Percentiles rank a stretch among this genome's conserved stretches.
phyloP scores from a whole-genome alignment of 2,797 vertebrate genomes.

The Melanotaenia boesemani region DNA sequence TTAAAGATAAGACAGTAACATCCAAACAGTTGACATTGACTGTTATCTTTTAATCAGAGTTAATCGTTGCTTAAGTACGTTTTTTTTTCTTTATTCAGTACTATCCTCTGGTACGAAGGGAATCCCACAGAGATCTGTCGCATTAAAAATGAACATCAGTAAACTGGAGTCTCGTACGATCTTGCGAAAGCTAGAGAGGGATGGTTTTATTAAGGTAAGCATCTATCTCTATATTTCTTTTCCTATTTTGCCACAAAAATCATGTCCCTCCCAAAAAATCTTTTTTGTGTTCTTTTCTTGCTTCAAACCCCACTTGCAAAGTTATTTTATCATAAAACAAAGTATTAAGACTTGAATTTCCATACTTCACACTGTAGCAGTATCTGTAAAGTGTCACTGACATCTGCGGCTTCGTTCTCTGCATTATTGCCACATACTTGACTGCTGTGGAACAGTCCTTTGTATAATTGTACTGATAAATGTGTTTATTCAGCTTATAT shows the following conservation, averaged over 20 bases:
- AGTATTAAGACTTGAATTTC: no score
- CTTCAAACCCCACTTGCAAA: no score
- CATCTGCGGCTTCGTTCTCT: no score
- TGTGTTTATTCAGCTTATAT: background rate
- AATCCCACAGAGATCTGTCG: conserved; percentile 87
- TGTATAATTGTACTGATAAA: background rate
- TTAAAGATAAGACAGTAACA: background rate
- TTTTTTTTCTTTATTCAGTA: conserved; percentile 79
- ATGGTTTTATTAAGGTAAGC: conserved; percentile 90
- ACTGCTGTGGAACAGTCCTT: no score
- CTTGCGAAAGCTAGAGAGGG: conserved; percentile 89
- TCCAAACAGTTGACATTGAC: background rate
- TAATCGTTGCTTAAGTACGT: background rate
- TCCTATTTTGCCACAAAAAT: background rate
- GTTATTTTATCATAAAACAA: no score
- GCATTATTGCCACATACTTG: no score
- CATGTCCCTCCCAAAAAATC: no score
- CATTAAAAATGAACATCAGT: conserved; percentile 89
- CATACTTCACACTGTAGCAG: no score
- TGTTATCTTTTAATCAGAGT: background rate
- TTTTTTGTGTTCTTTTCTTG: no score
- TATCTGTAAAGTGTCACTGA: no score
- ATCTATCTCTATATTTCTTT: background rate
- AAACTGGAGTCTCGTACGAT: conserved; percentile 94
- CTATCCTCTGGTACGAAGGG: conserved; percentile 90